phyloP scores from a whole-genome alignment of 1,140 invertebrate species.

The Hirudo medicinalis region DNA sequence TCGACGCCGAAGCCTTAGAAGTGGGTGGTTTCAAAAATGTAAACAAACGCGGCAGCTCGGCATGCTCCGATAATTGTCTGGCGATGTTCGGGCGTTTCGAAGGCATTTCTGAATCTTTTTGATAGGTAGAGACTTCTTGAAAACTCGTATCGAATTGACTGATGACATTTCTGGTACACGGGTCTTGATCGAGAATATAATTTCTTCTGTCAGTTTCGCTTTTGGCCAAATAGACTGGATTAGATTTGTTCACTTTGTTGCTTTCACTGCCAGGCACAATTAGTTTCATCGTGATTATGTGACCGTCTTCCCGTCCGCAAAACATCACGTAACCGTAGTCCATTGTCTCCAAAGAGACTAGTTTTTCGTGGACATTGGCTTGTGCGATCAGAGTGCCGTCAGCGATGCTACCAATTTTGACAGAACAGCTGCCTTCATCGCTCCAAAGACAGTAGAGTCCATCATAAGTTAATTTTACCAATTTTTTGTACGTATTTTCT shows the following conservation, averaged over 20 bases:
- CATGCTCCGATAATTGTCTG: conserved; percentile 12
- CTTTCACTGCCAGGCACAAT: background rate
- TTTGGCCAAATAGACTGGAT: background rate
- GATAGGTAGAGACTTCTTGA: background rate
- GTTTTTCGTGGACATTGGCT: conserved; percentile 19
- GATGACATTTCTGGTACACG: conserved; percentile 4
- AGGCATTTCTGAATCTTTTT: conserved; percentile 16
- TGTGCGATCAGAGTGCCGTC: conserved; percentile 15
- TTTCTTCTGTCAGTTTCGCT: conserved; percentile 5
- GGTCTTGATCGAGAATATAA: conserved; percentile 9
- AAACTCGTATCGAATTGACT: conserved; percentile 13
- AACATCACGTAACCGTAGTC: conserved; percentile 22
- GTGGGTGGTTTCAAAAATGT: conserved; percentile 1
- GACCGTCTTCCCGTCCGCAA: conserved; percentile 21
- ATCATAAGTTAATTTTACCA: conserved; percentile 20
- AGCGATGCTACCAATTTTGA: conserved; percentile 8
- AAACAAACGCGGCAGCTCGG: conserved; percentile 18
- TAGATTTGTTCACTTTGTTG: background rate
- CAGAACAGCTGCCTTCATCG: conserved; percentile 8
- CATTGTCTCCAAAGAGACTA: conserved; percentile 13
- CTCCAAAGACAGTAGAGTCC: conserved; percentile 19
- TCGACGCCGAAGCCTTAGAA: background rate
- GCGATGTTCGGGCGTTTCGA: background rate
- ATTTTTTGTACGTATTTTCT: background rate
- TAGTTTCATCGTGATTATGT: conserved; percentile 22